Conservation (phyloP, 1,140 invertebrate genomes). For the Calliphora vicina region DNA sequence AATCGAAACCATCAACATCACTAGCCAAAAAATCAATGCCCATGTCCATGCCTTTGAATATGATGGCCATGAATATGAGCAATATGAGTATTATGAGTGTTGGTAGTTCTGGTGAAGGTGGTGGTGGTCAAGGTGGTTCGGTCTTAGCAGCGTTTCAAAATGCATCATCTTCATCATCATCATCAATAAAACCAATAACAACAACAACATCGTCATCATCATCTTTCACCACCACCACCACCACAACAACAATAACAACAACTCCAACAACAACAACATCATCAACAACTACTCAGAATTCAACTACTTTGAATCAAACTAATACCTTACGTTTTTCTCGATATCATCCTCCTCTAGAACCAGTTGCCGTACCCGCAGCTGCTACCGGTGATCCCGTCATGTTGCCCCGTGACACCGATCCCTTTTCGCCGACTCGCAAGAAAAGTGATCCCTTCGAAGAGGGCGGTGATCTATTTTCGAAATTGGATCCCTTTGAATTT, state of each 20-base stretch:
- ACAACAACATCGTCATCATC: neutral
- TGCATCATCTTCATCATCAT: conserved; percentile 20
- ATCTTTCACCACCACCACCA: neutral
- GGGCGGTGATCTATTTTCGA: conserved; percentile 66
- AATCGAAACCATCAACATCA: neutral
- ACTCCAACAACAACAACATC: conserved; percentile 37
- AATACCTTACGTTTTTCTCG: conserved; percentile 30
- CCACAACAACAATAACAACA: neutral
- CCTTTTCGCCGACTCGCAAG: conserved; percentile 61
- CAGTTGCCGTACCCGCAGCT: conserved; percentile 29
- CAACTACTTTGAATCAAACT: conserved; percentile 37
- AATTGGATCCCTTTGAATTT: conserved; percentile 72
- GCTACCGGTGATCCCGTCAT: conserved; percentile 48
- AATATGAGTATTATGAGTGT: neutral
- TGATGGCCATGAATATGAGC: too few relatives aligned
- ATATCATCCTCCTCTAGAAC: conserved; percentile 58
- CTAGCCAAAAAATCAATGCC: neutral
- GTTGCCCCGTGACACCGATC: conserved; percentile 60
- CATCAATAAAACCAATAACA: neutral
- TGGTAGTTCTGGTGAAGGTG: neutral
- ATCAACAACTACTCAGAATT: conserved; percentile 53
- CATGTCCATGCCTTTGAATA: too few relatives aligned
- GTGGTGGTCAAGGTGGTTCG: neutral
- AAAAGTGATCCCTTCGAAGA: conserved; percentile 74
- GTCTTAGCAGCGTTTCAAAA: too few relatives aligned